These are phyloP conservation scores for Osmoderma eremita DNA, from an alignment of 2,888 invertebrate species.

Conservation along the genomic window DNA sequence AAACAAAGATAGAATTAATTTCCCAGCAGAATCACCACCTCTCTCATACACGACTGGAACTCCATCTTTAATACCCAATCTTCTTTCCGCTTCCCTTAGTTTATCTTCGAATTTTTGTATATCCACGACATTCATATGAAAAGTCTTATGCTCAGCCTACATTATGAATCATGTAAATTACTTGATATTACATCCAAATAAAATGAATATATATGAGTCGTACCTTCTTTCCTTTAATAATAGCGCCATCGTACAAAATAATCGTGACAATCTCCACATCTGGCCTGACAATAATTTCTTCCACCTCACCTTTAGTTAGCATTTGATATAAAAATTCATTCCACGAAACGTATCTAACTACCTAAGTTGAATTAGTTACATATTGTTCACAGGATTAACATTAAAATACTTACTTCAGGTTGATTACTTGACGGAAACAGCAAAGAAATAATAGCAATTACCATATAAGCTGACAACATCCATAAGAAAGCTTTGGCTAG, in stretches of 20 bases:
- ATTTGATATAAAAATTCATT: slow-evolving; percentile 96
- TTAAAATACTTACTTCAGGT: slow-evolving; percentile 70
- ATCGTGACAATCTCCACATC: slow-evolving; percentile 88
- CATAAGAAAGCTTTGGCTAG: slow-evolving; percentile 82
- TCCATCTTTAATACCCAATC: slow-evolving; percentile 82
- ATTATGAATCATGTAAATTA: slow-evolving; percentile 42
- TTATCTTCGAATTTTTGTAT: slow-evolving; percentile 90
- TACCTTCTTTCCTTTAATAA: slow-evolving; percentile 83
- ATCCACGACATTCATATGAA: slow-evolving; percentile 87
- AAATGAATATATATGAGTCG: too few relatives aligned
- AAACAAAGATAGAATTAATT: slow-evolving; percentile 75
- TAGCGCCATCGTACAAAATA: slow-evolving; percentile 83
- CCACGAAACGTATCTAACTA: slow-evolving; percentile 89
- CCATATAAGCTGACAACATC: slow-evolving; percentile 80
- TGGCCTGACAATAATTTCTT: slow-evolving; percentile 84
- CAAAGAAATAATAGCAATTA: slow-evolving; percentile 77
- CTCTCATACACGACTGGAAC: slow-evolving; percentile 88
- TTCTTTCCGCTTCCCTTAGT: slow-evolving; percentile 83
- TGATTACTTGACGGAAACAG: slow-evolving; percentile 77
- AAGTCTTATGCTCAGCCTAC: slow-evolving; percentile 73
- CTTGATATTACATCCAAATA: not conserved
- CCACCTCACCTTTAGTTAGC: slow-evolving; percentile 93
- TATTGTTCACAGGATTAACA: not conserved
- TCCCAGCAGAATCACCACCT: slow-evolving; percentile 77
- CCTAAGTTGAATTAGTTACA: slow-evolving; percentile 57